These are phyloP conservation scores for Eidolon helvum DNA, from an alignment of 2,113 vertebrate genomes.

Conservation along the genomic window DNA sequence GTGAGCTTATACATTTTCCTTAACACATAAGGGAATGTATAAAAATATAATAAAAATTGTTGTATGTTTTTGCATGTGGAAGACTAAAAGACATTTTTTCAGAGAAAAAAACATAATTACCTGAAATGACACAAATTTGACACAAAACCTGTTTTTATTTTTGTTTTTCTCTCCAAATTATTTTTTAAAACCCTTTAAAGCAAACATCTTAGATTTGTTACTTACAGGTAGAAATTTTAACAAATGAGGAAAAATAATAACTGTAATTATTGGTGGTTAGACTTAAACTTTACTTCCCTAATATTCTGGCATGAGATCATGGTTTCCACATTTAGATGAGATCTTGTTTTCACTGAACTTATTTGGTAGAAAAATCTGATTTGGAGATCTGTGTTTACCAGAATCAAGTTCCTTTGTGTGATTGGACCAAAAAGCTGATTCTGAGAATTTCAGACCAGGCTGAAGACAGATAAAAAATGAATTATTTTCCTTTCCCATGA, in stretches of 20 bases:
- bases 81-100: not conserved
- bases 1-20: not conserved
- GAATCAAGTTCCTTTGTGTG: not conserved
- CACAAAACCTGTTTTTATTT: not conserved
- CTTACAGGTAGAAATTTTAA: not conserved
- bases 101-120: not conserved
- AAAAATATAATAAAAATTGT: not conserved
- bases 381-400: not conserved
- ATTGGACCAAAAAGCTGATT: not conserved
- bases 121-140: not conserved
- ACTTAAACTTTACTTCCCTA: not conserved
- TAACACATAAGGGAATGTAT: not conserved
- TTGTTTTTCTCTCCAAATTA: not conserved
- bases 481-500: not conserved
- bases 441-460: not conserved
- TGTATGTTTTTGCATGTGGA: not conserved
- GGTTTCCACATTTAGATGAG: not conserved
- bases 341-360: not conserved
- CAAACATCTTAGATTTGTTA: not conserved
- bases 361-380: constrained; percentile 27
- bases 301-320: not conserved
- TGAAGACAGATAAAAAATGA: not conserved
- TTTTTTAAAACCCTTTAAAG: not conserved
- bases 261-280: not conserved
- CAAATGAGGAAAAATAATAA: not conserved